A percentile compares a stretch with the other conserved stretches of the same genome.
Evolutionary conservation across 64 coral and sea anemone species (phyloP).

Genomic region (Montipora efflorescens): DNA sequence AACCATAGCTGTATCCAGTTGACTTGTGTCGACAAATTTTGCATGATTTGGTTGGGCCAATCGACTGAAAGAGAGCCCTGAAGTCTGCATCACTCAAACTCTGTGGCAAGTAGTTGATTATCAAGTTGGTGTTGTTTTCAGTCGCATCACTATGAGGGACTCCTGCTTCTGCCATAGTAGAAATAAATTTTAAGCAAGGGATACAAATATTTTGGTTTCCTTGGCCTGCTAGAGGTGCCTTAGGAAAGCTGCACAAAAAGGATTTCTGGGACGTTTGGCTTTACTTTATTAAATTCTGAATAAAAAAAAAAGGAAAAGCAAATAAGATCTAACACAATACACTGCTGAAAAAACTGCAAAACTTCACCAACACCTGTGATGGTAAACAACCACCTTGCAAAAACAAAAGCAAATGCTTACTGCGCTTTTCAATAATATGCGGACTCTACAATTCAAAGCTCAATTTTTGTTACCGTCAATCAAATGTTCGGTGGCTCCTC

Average conservation of each 20-base stretch:
- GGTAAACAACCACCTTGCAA: too few species aligned
- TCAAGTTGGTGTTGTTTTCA: slow-evolving; percentile 85
- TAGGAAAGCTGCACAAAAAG: slow-evolving; percentile 46
- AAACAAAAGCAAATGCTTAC: too few species aligned
- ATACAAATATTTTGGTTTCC: slow-evolving; percentile 32
- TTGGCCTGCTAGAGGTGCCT: slow-evolving; percentile 11
- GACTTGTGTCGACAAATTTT: slow-evolving; percentile 84
- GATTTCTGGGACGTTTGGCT: slow-evolving; percentile 56
- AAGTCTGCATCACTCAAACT: slow-evolving; percentile 78
- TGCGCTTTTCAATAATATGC: too few species aligned
- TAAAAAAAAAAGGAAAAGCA: slow-evolving; percentile 36
- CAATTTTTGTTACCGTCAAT: too few species aligned
- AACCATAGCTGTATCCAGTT: slow-evolving; percentile 89
- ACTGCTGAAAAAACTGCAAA: background rate
- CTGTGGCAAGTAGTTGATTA: slow-evolving; percentile 90
- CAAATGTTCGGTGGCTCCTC: too few species aligned
- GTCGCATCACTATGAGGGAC: background rate
- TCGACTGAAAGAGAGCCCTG: slow-evolving; percentile 62
- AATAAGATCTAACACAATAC: slow-evolving; percentile 21
- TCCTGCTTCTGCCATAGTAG: slow-evolving; percentile 50
- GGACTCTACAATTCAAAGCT: too few species aligned
- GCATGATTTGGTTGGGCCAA: slow-evolving; percentile 82
- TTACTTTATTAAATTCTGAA: slow-evolving; percentile 25
- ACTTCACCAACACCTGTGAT: background rate
- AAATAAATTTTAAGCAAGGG: slow-evolving; percentile 47